Conservation (phyloP, 1,140 invertebrate genomes). For the Heliconius nattereri region DNA sequence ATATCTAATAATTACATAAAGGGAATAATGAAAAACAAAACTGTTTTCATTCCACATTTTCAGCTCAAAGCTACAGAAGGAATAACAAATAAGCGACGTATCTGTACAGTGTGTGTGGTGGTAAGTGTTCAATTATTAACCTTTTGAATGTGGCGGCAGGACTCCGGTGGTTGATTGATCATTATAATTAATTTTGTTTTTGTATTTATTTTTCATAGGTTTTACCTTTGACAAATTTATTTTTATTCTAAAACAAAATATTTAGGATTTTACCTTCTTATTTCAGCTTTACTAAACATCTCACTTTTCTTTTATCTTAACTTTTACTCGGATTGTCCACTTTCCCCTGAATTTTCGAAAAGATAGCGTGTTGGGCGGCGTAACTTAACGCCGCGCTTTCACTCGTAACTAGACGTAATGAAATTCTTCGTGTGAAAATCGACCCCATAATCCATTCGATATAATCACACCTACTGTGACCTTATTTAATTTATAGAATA, state of each 20-base stretch:
- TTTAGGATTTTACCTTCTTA: not conserved
- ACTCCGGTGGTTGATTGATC: not conserved
- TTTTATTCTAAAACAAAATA: not conserved
- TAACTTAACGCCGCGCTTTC: no score
- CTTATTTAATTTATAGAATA: no score
- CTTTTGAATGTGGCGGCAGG: not conserved
- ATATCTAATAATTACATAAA: not conserved
- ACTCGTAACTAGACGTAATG: no score
- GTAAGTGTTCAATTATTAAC: constrained; percentile 20
- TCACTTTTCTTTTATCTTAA: no score
- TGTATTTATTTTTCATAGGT: not conserved
- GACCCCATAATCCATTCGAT: no score
- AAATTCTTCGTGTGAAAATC: no score
- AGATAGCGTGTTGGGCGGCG: no score
- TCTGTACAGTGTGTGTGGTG: not conserved
- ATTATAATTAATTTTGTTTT: not conserved
- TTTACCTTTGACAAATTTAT: not conserved
- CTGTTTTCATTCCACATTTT: not conserved
- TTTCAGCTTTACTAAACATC: no score
- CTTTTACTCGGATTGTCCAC: no score
- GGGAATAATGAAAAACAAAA: not conserved
- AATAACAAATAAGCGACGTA: constrained; percentile 15
- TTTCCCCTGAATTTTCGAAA: no score
- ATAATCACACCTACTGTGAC: no score
- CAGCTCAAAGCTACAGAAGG: not conserved